Evolutionary conservation across 2,797 vertebrate species (phyloP).

Genomic region (Antennarius maculatus): DNA sequence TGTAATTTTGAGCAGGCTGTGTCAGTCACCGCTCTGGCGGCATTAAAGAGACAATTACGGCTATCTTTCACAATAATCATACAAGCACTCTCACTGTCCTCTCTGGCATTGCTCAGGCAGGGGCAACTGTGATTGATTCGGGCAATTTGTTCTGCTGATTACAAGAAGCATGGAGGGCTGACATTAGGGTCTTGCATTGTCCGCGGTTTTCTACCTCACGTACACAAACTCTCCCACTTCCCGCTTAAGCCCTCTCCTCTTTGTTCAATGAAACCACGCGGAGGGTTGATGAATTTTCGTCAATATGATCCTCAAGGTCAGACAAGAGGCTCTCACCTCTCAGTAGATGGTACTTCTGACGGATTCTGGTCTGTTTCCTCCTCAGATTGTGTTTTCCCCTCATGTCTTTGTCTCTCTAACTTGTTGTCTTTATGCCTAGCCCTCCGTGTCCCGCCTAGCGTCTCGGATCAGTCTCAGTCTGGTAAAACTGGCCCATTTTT

Average conservation of each 20-base stretch:
- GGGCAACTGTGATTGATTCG: slow-evolving; percentile 83
- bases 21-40: slow-evolving; percentile 75
- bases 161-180: slow-evolving; percentile 70
- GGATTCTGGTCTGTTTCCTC: slow-evolving; percentile 48
- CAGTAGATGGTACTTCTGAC: slow-evolving; percentile 57
- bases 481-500: slow-evolving; percentile 83
- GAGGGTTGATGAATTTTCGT: slow-evolving; percentile 69
- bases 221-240: slow-evolving; percentile 26
- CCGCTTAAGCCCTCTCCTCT: slow-evolving; percentile 39
- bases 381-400: slow-evolving; percentile 32
- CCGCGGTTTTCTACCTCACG: slow-evolving; percentile 33
- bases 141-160: slow-evolving; percentile 87
- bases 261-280: slow-evolving; percentile 33
- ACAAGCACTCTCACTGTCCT: slow-evolving; percentile 77
- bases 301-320: slow-evolving; percentile 65
- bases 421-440: slow-evolving; percentile 81
- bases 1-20: slow-evolving; percentile 75
- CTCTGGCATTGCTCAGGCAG: slow-evolving; percentile 64
- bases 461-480: slow-evolving; percentile 80
- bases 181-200: slow-evolving; percentile 50
- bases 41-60: slow-evolving; percentile 84
- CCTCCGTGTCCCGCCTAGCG: slow-evolving; percentile 72
- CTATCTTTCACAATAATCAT: slow-evolving; percentile 86
- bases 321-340: slow-evolving; percentile 55
- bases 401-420: slow-evolving; percentile 71